These are phyloP conservation scores for Vespertilio murinus DNA, from an alignment of 2,797 vertebrate genomes.

Conservation along the genomic window DNA sequence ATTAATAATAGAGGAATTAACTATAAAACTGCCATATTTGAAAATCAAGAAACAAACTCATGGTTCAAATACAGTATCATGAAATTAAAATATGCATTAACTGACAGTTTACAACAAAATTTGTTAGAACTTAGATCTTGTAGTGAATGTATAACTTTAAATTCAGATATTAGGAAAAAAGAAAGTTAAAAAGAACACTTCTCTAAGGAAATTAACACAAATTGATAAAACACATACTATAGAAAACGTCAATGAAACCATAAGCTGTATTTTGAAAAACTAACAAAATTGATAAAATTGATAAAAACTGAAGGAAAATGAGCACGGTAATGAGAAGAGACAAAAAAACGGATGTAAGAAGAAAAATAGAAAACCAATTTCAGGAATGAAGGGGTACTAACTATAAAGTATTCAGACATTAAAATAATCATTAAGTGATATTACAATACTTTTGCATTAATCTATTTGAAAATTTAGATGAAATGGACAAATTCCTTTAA, in stretches of 20 bases:
- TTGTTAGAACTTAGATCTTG: not conserved
- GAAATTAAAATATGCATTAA: not conserved
- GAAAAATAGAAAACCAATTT: not conserved
- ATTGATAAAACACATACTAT: not conserved
- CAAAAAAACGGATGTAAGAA: not conserved
- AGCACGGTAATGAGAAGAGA: not conserved
- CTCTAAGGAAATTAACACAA: not conserved
- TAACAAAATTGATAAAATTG: not conserved
- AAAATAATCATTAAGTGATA: not conserved
- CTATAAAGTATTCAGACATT: not conserved
- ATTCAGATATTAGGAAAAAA: not conserved
- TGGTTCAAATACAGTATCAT: not conserved
- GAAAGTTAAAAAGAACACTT: not conserved
- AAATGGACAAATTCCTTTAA: not conserved
- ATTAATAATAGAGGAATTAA: not conserved
- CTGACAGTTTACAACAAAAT: not conserved
- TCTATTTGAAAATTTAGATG: not conserved
- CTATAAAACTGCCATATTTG: conserved; percentile 14
- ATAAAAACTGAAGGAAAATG: not conserved
- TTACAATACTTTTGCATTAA: not conserved
- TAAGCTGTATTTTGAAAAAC: not conserved
- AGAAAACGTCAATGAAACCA: not conserved
- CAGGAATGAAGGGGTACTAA: not conserved
- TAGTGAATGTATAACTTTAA: not conserved
- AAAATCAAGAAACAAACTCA: not conserved